Evolutionary conservation across 2,888 invertebrate genomes (phyloP), one percentile per base, ranked within the genome.

Genomic region (Acleris holmiana): DNA sequence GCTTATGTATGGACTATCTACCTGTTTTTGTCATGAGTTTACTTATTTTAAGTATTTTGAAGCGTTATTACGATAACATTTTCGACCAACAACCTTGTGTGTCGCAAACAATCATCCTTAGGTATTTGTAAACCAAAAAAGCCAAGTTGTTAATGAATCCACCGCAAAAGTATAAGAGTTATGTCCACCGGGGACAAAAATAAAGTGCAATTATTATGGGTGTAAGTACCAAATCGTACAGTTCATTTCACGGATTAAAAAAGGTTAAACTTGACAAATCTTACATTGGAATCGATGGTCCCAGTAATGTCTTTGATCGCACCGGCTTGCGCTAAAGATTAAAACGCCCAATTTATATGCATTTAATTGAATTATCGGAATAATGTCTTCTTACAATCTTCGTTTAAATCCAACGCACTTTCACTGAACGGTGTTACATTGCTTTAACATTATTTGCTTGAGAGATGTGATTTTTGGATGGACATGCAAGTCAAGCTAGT

Each of bases 251-350:
- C 49, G 46, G 25, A 56, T 58, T 57, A 54, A 55, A 44, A 29
- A 63, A 54, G 19, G 49, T 54, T 59, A 55, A 13, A 50, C 50
- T 35, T 55, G 65, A 65, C 54, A 65, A 60, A 65, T 65, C 49
- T 62, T 40, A 18, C 65, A 65, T 66, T 68, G 67, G 66, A 62
- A 71, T 71, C 73, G 67, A 75, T 76, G 67, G 68, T 46, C 58
- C 17, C 46, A 65, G 49, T 63, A 53, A 68, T 70, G 71, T 69
- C 76, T 75, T 75, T 72, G 72, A 75, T 68, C 66, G 57, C 62
- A 66, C 57, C 71, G 71, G 69, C 40, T 35, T 46, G 15, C 46
- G 8, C 44, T 44, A 17, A 8, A 44, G 29, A 44, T 62, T 55
- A 25, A 58, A 58, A 21, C n/a, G 21, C 25, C 21, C 64, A 48